Evolutionary conservation across 2,113 vertebrate species (phyloP).

Genomic region (Eclectus roratus): DNA sequence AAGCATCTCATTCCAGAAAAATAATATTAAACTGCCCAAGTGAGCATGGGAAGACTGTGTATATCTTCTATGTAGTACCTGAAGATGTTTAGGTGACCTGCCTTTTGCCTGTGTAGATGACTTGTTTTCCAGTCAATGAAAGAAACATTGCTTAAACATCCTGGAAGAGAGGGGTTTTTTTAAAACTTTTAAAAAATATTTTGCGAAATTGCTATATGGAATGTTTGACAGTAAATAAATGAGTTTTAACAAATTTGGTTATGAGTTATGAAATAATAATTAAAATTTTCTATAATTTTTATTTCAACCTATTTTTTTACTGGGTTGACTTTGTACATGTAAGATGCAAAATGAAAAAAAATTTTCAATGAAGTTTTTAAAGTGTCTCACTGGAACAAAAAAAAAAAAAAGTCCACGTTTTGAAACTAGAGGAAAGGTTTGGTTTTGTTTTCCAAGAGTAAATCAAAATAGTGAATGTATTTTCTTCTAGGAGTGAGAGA

Average conservation of each 20-base stretch:
- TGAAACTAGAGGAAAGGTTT: neutral
- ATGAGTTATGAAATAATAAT: neutral
- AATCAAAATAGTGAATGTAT: neutral
- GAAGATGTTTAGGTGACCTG: neutral
- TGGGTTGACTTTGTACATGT: neutral
- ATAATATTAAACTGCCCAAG: neutral
- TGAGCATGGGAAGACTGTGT: neutral
- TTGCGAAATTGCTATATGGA: neutral
- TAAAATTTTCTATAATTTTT: neutral
- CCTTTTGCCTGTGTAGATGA: neutral
- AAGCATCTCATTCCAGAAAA: neutral
- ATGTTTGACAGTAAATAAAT: neutral
- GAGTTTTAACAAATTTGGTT: neutral
- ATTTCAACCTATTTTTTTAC: neutral
- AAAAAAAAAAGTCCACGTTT: neutral
- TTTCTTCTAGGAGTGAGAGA: neutral
- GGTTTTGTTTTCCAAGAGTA: neutral
- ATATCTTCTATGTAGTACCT: neutral
- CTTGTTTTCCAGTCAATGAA: neutral
- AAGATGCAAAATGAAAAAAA: neutral
- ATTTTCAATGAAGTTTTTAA: neutral
- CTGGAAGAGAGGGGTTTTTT: neutral
- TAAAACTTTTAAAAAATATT: too few relatives aligned
- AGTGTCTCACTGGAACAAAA: accelerated
- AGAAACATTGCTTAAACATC: neutral